These are phyloP conservation scores for Oophaga sylvatica DNA, from an alignment of 2,797 vertebrate genomes.

Conservation along the genomic window DNA sequence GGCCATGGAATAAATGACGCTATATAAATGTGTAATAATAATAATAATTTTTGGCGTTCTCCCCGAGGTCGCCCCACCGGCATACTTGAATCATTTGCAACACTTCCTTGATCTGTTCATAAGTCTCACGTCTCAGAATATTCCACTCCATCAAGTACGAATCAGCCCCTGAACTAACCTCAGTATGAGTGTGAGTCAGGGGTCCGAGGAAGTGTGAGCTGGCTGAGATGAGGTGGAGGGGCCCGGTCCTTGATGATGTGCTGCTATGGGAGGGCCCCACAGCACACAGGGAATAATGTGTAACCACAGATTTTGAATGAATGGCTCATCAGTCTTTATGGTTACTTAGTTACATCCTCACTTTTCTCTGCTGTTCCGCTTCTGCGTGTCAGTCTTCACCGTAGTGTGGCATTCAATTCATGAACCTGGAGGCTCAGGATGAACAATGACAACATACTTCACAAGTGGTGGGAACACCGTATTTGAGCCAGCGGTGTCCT, in stretches of 20 bases:
- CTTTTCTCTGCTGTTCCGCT: too few relatives aligned
- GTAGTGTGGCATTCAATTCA: too few relatives aligned
- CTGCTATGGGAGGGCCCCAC: not conserved
- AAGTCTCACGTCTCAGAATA: constrained; percentile 1
- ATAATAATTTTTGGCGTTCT: not conserved
- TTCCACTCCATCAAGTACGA: not conserved
- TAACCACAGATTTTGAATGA: too few relatives aligned
- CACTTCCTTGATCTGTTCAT: constrained; percentile 7
- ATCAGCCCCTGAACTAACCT: constrained; percentile 10
- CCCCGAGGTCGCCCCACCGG: not conserved
- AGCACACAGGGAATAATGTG: not conserved
- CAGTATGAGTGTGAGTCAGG: constrained; percentile 26
- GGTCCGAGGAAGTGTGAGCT: not conserved
- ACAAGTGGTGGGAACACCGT: too few relatives aligned
- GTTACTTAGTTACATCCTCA: too few relatives aligned
- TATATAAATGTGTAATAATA: too few relatives aligned
- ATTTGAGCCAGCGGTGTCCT: too few relatives aligned
- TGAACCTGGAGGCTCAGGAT: too few relatives aligned
- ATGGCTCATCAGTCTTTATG: too few relatives aligned
- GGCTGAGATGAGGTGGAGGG: not conserved
- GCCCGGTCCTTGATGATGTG: not conserved
- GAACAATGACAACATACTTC: too few relatives aligned
- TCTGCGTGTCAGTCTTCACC: too few relatives aligned
- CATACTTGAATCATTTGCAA: constrained; percentile 5
- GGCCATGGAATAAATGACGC: too few relatives aligned